A percentile compares a stretch with the other conserved stretches of the same genome.
phyloP scores from a whole-genome alignment of 2,888 invertebrate genomes.

The Ectobius pallidus region DNA sequence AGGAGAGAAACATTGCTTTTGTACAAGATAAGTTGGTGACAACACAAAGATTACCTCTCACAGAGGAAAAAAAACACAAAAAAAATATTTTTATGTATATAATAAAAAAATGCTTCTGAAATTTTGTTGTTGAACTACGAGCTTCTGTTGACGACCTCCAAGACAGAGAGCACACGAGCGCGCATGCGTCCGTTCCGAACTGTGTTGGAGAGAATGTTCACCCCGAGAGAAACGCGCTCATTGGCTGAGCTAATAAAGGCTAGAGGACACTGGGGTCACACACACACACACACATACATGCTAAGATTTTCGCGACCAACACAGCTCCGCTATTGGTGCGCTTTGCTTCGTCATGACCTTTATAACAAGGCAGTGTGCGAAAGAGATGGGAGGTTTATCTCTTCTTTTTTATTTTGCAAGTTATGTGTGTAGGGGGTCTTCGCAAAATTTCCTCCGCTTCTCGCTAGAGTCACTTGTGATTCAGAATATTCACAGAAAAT shows the following conservation, averaged over 20 bases:
- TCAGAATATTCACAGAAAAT: too few species aligned
- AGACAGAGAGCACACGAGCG: conserved; percentile 6
- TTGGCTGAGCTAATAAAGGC: conserved; percentile 44
- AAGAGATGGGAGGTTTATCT: neutral
- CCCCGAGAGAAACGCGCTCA: conserved; percentile 36
- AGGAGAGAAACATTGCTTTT: too few species aligned
- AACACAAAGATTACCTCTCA: neutral
- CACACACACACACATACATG: conserved; percentile 32
- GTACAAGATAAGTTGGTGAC: too few species aligned
- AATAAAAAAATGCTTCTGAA: neutral
- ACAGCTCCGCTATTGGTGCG: conserved; percentile 26
- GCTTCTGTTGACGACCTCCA: conserved; percentile 15
- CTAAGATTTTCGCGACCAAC: conserved; percentile 7
- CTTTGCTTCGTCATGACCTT: conserved; percentile 32
- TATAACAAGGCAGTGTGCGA: neutral
- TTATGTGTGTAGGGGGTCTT: neutral
- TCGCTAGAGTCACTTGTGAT: neutral
- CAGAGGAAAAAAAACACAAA: too few species aligned
- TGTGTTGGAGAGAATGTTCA: conserved; percentile 34
- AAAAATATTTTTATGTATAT: neutral
- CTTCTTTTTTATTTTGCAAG: conserved; percentile 28
- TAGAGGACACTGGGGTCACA: conserved; percentile 44
- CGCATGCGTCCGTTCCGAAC: neutral
- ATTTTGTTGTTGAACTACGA: neutral
- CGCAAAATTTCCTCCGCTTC: conserved; percentile 14